Conservation (phyloP, 2,113 vertebrate species). For the Mystacornis crossleyi region DNA sequence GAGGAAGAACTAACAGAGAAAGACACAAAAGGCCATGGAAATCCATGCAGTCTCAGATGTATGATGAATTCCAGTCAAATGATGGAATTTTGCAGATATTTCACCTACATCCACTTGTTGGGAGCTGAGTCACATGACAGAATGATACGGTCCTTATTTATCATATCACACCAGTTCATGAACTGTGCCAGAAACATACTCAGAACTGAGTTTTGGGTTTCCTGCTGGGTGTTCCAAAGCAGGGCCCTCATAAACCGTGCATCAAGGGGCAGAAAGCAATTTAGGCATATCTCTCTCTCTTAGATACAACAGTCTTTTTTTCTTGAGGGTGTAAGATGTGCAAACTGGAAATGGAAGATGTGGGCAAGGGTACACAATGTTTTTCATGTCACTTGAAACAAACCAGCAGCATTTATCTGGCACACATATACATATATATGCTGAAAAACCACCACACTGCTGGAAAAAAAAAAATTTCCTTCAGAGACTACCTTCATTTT, state of each 20-base stretch:
- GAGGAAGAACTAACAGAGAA: background rate
- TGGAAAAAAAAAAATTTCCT: background rate
- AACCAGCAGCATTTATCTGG: background rate
- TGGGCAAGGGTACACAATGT: background rate
- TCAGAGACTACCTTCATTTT: background rate
- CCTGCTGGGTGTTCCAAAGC: background rate
- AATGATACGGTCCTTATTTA: background rate
- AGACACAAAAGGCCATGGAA: background rate
- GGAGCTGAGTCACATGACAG: fast-evolving
- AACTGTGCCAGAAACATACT: background rate
- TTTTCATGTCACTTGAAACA: background rate
- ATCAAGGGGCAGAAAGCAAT: background rate
- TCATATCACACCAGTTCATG: background rate
- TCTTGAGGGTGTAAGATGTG: background rate
- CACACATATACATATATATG: background rate
- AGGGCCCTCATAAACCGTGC: background rate
- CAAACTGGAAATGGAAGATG: background rate
- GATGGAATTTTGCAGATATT: background rate
- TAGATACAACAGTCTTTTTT: background rate
- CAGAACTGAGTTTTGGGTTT: background rate
- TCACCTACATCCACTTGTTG: background rate
- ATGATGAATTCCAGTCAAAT: background rate
- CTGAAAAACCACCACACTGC: background rate
- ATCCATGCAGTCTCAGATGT: background rate
- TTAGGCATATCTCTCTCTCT: background rate